A percentile compares a stretch with the other conserved stretches of the same genome.
Evolutionary conservation across 2,888 invertebrate species (phyloP).

Genomic region (Taenaris catops): DNA sequence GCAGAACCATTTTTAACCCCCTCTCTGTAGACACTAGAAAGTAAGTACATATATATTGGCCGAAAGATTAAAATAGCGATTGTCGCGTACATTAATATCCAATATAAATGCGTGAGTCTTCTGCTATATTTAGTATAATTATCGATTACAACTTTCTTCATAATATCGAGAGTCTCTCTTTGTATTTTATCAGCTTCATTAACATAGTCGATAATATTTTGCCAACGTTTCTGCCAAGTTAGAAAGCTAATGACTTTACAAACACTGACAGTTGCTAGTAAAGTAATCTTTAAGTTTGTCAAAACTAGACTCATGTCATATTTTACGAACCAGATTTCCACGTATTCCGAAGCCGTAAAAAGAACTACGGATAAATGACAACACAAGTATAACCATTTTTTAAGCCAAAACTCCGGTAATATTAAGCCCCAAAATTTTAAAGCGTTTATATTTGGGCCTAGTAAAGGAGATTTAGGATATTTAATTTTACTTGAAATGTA

Average conservation of each 20-base stretch:
- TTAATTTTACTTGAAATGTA: conserved; percentile 45
- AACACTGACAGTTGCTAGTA: conserved; percentile 56
- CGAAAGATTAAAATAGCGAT: conserved; percentile 47
- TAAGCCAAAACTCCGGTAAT: conserved; percentile 39
- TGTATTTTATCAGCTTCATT: conserved; percentile 46
- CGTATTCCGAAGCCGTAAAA: conserved; percentile 53
- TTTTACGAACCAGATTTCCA: conserved; percentile 60
- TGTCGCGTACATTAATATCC: conserved; percentile 57
- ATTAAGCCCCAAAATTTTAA: conserved; percentile 62
- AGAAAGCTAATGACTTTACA: conserved; percentile 51
- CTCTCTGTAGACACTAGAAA: conserved; percentile 41
- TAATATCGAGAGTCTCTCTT: conserved; percentile 31
- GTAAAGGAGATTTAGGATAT: conserved; percentile 46
- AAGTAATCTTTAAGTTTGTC: conserved; percentile 59
- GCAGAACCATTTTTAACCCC: conserved; percentile 47
- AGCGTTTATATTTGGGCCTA: conserved; percentile 58
- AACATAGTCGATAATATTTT: conserved; percentile 50
- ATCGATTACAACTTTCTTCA: conserved; percentile 35
- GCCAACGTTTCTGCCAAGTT: conserved; percentile 53
- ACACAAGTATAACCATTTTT: conserved; percentile 41
- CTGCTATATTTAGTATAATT: conserved; percentile 50
- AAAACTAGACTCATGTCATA: conserved; percentile 49
- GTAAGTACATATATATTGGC: conserved; percentile 47
- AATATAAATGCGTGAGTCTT: conserved; percentile 54
- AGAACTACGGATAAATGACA: conserved; percentile 49